phyloP scores from a whole-genome alignment of 1,140 invertebrate genomes.

The Camponotus pennsylvanicus region DNA sequence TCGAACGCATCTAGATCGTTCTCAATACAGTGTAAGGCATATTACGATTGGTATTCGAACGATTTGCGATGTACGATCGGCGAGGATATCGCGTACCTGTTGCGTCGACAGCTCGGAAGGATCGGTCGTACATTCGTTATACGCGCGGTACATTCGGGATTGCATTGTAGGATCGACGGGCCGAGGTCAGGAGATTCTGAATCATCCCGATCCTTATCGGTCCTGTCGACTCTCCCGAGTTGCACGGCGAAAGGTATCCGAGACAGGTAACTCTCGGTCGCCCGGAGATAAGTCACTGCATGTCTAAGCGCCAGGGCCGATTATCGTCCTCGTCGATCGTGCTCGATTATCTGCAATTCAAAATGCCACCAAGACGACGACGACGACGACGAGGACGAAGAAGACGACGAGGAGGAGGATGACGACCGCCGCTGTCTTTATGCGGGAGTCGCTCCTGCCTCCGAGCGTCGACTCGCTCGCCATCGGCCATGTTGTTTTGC shows the following conservation, averaged over 20 bases:
- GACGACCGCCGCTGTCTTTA: constrained; percentile 55
- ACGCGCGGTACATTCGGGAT: constrained; percentile 29
- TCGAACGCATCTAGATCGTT: neutral
- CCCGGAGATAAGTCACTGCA: constrained; percentile 78
- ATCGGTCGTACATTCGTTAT: constrained; percentile 28
- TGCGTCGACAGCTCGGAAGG: constrained; percentile 18
- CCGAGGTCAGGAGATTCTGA: constrained; percentile 70
- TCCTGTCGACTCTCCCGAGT: constrained; percentile 67
- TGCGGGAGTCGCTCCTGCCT: constrained; percentile 68
- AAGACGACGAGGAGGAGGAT: constrained; percentile 4
- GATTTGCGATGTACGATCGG: constrained; percentile 28
- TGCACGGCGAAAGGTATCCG: constrained; percentile 73
- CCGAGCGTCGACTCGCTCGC: constrained; percentile 45
- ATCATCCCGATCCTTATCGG: constrained; percentile 74
- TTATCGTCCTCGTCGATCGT: constrained; percentile 77
- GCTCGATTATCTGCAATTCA: constrained; percentile 80
- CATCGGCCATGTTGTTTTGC: constrained; percentile 52
- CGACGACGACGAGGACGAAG: constrained; percentile 34
- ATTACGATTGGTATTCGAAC: constrained; percentile 36
- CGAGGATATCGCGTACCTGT: constrained; percentile 42
- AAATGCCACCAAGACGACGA: constrained; percentile 71
- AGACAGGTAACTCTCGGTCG: constrained; percentile 73
- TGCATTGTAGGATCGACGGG: constrained; percentile 59
- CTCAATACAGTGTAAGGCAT: constrained; percentile 1
- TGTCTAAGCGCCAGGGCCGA: constrained; percentile 76